Base-by-base conservation (phyloP, 2,113 vertebrate species). In the Mustelus asterias region DNA sequence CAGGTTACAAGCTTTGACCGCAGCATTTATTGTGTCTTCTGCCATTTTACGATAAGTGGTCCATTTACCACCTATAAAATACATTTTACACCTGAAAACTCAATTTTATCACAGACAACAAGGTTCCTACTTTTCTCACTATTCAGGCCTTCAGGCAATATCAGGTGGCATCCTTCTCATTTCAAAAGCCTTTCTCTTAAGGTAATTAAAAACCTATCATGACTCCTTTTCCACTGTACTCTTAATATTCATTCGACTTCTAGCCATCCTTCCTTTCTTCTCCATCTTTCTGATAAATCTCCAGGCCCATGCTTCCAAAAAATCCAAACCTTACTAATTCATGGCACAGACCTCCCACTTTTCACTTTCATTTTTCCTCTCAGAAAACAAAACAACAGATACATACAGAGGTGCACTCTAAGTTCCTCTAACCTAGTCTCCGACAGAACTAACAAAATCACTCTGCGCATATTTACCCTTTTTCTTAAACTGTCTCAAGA, bases 41-140 rank as follows among this genome's bases (percentile, higher is more conserved):
- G 99, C 99, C 99, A 99, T 99, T 63, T 99, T 97, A 1, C 99
- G 98, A 96, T 99, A 99, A 0, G 99, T 99, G 0, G 99, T 99
- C 99, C 99, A 99, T 97, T 99, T 99, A 54, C 99, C 99, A 93
- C 99, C 99, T 99, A 96, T 1, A 96, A 96, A 7, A 96, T 96
- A 96, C 67, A 85, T 48, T 83, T 33, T 48, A 44, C 3, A 95
- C 37, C 10, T 41, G n/a, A 44, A 37, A 92, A 69, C n/a, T 44
- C 63, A 65, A 94, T 58, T 58, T n/a, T 83, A 41, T 90, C 88
- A 90, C 13, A 18, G 26, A 10, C 85, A 90, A 20, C 24, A 54
- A 20, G 9, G 60, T 63, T 90, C 26, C 11, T 90, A 90, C 88
- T 90, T 90, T 16, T 90, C 88, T 90, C 88, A 90, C 88, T 18